Conservation (phyloP, 2,797 vertebrate genomes). For the Tauraco hartlaubi region DNA sequence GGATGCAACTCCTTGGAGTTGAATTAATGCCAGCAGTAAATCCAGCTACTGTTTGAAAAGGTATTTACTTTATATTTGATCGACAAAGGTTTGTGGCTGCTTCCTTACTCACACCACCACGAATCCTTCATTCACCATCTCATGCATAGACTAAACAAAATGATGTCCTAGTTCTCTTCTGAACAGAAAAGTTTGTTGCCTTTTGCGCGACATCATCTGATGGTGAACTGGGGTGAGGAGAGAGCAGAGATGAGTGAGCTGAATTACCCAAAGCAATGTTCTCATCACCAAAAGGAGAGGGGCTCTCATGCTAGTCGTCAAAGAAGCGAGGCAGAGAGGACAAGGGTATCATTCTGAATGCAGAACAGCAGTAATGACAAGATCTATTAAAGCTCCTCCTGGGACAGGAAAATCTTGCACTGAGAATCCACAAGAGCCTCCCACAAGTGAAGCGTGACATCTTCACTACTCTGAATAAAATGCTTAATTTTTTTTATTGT, state of each 20-base stretch:
- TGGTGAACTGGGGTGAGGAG: neutral
- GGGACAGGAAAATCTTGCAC: neutral
- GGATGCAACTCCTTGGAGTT: neutral
- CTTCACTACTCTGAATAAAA: slow-evolving; percentile 1
- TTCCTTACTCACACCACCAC: neutral
- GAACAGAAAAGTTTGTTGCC: neutral
- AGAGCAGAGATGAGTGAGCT: neutral
- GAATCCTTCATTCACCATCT: neutral
- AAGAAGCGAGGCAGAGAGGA: neutral
- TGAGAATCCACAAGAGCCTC: neutral
- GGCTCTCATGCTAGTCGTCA: neutral
- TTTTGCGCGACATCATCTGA: neutral
- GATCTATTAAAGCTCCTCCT: neutral
- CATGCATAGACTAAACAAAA: neutral
- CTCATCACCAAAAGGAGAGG: neutral
- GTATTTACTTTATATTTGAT: neutral
- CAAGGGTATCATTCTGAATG: neutral
- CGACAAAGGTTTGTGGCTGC: neutral
- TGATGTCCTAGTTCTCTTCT: neutral
- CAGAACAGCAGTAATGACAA: neutral
- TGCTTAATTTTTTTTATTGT: neutral
- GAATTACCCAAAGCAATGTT: neutral
- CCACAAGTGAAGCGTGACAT: neutral
- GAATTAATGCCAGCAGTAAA: neutral
- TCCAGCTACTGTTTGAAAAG: neutral